Evolutionary conservation across 2,797 vertebrate genomes (phyloP).

Genomic region (Syndactyla subalaris): DNA sequence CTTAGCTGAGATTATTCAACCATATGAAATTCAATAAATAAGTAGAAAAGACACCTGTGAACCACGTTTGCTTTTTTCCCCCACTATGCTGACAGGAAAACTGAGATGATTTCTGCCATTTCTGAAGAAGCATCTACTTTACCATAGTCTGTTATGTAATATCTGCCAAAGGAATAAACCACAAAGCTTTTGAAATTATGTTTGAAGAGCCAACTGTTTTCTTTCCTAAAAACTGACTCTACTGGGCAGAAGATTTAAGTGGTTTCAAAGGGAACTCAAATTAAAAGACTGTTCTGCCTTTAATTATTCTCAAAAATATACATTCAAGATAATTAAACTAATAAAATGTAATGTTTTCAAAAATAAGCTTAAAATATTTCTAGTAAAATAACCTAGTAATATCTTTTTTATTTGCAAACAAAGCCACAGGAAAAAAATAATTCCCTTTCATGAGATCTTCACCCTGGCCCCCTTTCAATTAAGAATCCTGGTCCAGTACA

Average conservation of each 20-base stretch:
- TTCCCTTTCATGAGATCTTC: neutral
- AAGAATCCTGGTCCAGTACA: neutral
- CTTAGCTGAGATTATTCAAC: neutral
- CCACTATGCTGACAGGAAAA: neutral
- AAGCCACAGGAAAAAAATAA: neutral
- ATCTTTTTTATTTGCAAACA: neutral
- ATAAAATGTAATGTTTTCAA: neutral
- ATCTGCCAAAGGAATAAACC: neutral
- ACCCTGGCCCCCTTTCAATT: neutral
- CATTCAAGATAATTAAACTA: neutral
- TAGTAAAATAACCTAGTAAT: neutral
- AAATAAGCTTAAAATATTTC: neutral
- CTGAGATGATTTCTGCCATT: neutral
- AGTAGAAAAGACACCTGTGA: neutral
- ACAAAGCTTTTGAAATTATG: neutral
- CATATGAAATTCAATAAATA: neutral
- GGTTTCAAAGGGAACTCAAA: neutral
- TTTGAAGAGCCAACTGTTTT: neutral
- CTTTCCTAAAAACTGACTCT: neutral
- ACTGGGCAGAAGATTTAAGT: neutral
- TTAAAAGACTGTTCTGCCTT: neutral
- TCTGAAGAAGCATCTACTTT: neutral
- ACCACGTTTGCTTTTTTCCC: neutral
- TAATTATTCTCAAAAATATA: neutral
- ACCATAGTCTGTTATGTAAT: neutral